Evolutionary conservation across 2,797 vertebrate species (phyloP).

Genomic region (Micropoecilia bifurca): DNA sequence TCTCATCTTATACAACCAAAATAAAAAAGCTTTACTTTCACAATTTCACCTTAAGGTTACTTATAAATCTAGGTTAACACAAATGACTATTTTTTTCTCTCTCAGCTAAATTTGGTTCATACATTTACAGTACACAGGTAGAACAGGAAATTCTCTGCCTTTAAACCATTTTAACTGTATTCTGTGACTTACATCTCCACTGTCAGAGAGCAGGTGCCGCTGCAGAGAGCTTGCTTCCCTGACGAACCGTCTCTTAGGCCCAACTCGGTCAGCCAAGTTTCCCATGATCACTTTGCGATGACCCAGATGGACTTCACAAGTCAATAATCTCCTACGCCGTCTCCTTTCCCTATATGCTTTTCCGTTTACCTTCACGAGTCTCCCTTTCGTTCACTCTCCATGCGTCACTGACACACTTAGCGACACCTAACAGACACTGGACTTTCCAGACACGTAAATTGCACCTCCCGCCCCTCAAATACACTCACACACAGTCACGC

Average conservation of each 20-base stretch:
- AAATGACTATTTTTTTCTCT: not conserved
- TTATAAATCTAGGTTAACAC: not conserved
- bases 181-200: conserved; percentile 75
- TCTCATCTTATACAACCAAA: not conserved
- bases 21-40: not conserved
- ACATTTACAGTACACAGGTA: not conserved
- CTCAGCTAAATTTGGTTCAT: conserved; percentile 1
- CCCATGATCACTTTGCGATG: conserved; percentile 71
- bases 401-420: conserved; percentile 74
- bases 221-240: conserved; percentile 74
- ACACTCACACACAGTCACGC: conserved; percentile 22
- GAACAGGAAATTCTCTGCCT: conserved; percentile 5
- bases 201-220: conserved; percentile 77
- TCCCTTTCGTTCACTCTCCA: conserved; percentile 46
- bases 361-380: conserved; percentile 47
- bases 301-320: conserved; percentile 42
- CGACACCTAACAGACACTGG: conserved; percentile 50
- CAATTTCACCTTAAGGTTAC: not conserved
- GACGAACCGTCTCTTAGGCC: conserved; percentile 69
- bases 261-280: conserved; percentile 77
- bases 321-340: conserved; percentile 33
- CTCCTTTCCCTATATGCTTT: conserved; percentile 33
- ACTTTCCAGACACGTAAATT: conserved; percentile 60
- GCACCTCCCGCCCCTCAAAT: conserved; percentile 16
- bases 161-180: conserved; percentile 2